These are phyloP conservation scores for Auanema sp. DNA, from an alignment of 2,888 invertebrate species.

Conservation along the genomic window DNA sequence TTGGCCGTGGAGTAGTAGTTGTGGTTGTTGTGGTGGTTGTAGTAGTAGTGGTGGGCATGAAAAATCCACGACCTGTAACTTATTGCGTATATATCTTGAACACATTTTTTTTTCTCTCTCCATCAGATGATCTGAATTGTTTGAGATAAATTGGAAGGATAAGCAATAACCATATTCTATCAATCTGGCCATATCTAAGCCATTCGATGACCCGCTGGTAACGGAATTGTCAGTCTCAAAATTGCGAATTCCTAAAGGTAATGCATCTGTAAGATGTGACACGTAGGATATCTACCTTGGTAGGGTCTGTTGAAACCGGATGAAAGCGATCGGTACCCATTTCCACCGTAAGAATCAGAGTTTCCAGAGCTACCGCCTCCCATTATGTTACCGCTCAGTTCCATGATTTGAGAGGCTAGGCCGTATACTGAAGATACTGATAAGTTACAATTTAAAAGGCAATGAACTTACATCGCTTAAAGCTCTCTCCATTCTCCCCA, in stretches of 20 bases:
- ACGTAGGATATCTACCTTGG: neutral
- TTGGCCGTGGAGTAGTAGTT: constrained; percentile 32
- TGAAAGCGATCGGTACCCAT: constrained; percentile 8
- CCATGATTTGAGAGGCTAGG: constrained; percentile 40
- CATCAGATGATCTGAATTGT: neutral
- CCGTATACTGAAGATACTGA: constrained; percentile 31
- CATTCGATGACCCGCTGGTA: constrained; percentile 31
- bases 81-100: neutral
- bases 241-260: constrained; percentile 24
- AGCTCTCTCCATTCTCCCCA: too few relatives aligned
- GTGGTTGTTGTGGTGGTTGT: constrained; percentile 38
- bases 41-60: constrained; percentile 9
- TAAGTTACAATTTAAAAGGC: too few relatives aligned
- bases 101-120: neutral
- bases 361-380: constrained; percentile 25
- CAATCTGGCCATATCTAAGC: constrained; percentile 38
- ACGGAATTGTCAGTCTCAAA: constrained; percentile 43
- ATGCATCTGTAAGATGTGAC: neutral
- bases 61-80: constrained; percentile 14
- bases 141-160: neutral
- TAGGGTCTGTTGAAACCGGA: too few relatives aligned
- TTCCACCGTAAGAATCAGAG: constrained; percentile 10
- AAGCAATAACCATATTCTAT: constrained; percentile 29
- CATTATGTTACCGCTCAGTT: constrained; percentile 39
- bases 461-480: too few relatives aligned